Percentiles rank a stretch among this genome's conserved stretches.
These are phyloP conservation scores for Mobula hypostoma DNA, from an alignment of 2,113 vertebrate genomes.

Conservation along the genomic window DNA sequence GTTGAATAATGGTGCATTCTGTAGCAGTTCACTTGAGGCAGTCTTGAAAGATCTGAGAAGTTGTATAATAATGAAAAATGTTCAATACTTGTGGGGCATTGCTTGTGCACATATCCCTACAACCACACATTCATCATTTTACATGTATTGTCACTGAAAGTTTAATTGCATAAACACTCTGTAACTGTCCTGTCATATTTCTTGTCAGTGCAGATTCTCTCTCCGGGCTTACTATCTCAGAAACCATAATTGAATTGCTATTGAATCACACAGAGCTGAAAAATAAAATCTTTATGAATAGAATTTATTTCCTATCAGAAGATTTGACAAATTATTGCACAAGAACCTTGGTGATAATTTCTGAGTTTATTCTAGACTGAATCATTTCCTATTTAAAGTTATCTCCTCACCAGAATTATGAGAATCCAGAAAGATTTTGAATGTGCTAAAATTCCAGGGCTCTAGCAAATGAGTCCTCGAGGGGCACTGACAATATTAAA, in stretches of 20 bases:
- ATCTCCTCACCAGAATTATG: constrained; percentile 64
- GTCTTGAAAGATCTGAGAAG: constrained; percentile 74
- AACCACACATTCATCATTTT: constrained; percentile 84
- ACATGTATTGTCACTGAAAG: constrained; percentile 90
- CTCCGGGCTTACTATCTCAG: constrained; percentile 87
- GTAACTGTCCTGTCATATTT: constrained; percentile 97
- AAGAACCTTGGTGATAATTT: constrained; percentile 77
- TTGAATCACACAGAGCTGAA: constrained; percentile 70
- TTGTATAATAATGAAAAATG: constrained; percentile 91
- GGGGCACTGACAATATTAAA: constrained; percentile 40
- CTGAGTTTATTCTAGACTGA: constrained; percentile 78
- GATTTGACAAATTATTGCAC: constrained; percentile 93
- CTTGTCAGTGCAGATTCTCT: constrained; percentile 87
- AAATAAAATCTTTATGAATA: constrained; percentile 84
- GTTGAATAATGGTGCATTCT: constrained; percentile 57
- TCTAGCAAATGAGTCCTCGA: constrained; percentile 45
- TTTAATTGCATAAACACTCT: constrained; percentile 99
- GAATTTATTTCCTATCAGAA: constrained; percentile 91
- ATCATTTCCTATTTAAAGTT: constrained; percentile 73
- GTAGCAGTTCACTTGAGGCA: constrained; percentile 64
- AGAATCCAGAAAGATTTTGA: constrained; percentile 49
- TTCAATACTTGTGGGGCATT: constrained; percentile 75
- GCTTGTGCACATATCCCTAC: constrained; percentile 70
- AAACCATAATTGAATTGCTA: constrained; percentile 98
- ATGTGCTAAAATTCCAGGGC: constrained; percentile 39